Evolutionary conservation across 2,888 invertebrate genomes (phyloP).

Genomic region (Chrysomela aeneicollis): DNA sequence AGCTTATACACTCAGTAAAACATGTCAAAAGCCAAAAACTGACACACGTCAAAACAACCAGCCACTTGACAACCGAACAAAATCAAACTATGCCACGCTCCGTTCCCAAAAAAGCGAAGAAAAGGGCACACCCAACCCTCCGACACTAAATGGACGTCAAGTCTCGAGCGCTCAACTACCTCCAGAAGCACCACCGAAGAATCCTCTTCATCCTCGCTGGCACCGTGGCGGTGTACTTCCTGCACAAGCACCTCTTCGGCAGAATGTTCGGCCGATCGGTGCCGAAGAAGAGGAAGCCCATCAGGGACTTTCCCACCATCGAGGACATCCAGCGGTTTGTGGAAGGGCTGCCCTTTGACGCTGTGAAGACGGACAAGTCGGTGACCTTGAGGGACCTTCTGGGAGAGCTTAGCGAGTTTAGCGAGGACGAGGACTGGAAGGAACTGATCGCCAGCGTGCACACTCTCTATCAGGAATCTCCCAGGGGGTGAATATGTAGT

Average conservation of each 20-base stretch:
- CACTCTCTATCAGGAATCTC: conserved; percentile 62
- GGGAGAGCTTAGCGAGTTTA: conserved; percentile 51
- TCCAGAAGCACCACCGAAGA: conserved; percentile 40
- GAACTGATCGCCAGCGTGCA: conserved; percentile 52
- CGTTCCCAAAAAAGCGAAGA: not conserved
- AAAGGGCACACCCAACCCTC: not conserved
- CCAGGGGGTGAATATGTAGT: too few species aligned
- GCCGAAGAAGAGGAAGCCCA: conserved; percentile 37
- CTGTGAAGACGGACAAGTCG: conserved; percentile 43
- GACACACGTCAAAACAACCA: too few species aligned
- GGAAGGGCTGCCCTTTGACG: conserved; percentile 52
- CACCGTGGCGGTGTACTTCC: conserved; percentile 35
- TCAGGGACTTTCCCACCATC: conserved; percentile 49
- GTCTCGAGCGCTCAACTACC: conserved; percentile 33
- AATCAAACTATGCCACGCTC: too few species aligned
- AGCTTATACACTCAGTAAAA: too few species aligned
- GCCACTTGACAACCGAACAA: too few species aligned
- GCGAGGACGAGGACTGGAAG: conserved; percentile 54
- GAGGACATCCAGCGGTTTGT: conserved; percentile 52
- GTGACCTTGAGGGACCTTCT: conserved; percentile 50
- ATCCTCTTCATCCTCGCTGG: conserved; percentile 37
- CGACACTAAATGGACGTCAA: conserved; percentile 37
- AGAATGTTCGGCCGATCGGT: conserved; percentile 32
- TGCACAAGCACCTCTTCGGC: conserved; percentile 31
- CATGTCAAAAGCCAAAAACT: too few species aligned